Percentiles rank a stretch among this genome's conserved stretches.
phyloP scores from a whole-genome alignment of 2,113 vertebrate species.

The Recurvirostra avosetta region DNA sequence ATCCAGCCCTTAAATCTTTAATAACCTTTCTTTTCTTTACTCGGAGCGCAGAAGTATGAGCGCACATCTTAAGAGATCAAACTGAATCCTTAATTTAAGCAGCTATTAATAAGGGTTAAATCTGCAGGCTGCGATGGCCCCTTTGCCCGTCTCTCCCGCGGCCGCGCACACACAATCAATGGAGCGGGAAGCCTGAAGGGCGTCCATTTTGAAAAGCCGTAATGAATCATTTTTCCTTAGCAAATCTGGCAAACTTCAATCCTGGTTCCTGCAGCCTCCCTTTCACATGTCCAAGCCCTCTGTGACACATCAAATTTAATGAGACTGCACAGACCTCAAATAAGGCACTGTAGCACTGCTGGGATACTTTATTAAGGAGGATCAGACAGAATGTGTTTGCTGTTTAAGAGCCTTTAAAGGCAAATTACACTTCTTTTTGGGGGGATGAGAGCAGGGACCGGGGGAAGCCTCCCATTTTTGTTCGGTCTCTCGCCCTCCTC shows the following conservation, averaged over 20 bases:
- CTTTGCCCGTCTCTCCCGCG: slow-evolving; percentile 14
- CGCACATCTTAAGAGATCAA: slow-evolving; percentile 55
- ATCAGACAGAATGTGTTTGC: slow-evolving; percentile 66
- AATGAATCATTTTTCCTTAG: slow-evolving; percentile 73
- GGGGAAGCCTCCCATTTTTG: slow-evolving; percentile 28
- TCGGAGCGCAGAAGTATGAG: neutral
- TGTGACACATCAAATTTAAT: slow-evolving; percentile 80
- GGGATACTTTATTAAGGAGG: slow-evolving; percentile 72
- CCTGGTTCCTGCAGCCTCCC: slow-evolving; percentile 69
- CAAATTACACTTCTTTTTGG: slow-evolving; percentile 57
- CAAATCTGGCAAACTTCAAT: slow-evolving; percentile 72
- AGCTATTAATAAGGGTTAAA: slow-evolving; percentile 77
- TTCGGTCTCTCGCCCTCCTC: neutral
- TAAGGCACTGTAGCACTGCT: slow-evolving; percentile 66
- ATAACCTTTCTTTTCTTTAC: slow-evolving; percentile 32
- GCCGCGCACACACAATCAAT: neutral
- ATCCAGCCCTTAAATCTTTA: slow-evolving; percentile 56
- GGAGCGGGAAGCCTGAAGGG: slow-evolving; percentile 72
- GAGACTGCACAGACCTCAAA: slow-evolving; percentile 77
- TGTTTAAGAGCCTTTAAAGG: slow-evolving; percentile 70
- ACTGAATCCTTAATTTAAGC: slow-evolving; percentile 69
- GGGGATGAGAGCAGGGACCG: neutral
- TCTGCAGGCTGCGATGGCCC: slow-evolving; percentile 51
- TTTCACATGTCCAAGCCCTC: slow-evolving; percentile 73
- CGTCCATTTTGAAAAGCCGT: slow-evolving; percentile 68